Conservation (phyloP, 2,797 vertebrate genomes). For the Odontamblyopus rebecca region DNA sequence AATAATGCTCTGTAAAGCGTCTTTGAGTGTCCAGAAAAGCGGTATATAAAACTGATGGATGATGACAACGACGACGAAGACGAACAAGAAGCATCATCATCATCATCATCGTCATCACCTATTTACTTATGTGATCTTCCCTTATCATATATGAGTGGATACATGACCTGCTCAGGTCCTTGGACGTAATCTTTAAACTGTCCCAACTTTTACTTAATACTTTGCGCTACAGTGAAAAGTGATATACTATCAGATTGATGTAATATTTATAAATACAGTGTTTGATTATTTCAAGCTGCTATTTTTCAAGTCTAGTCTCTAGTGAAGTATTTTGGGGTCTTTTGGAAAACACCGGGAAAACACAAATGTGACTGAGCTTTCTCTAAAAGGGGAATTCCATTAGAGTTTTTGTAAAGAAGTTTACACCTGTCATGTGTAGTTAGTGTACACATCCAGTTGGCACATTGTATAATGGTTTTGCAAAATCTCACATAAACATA, state of each 20-base stretch:
- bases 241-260: neutral
- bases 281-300: neutral
- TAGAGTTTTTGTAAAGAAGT: neutral
- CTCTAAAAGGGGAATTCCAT: conserved; percentile 23
- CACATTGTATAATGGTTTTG: neutral
- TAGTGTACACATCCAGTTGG: neutral
- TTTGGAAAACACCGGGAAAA: neutral
- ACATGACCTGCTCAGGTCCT: no score
- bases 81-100: no score
- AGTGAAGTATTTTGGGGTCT: neutral
- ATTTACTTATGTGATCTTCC: no score
- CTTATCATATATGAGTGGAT: no score
- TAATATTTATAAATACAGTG: neutral
- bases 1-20: no score
- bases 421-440: neutral
- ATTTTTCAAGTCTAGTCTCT: neutral
- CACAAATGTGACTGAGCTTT: conserved; percentile 5
- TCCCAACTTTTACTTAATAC: neutral
- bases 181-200: no score
- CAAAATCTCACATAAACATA: neutral
- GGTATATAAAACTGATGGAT: no score
- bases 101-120: no score
- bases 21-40: no score
- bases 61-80: no score
- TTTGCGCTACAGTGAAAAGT: neutral